A percentile compares a stretch with the other conserved stretches of the same genome.
Conservation (phyloP, 2,888 invertebrate species). For the Meliscaeva auricollis region DNA sequence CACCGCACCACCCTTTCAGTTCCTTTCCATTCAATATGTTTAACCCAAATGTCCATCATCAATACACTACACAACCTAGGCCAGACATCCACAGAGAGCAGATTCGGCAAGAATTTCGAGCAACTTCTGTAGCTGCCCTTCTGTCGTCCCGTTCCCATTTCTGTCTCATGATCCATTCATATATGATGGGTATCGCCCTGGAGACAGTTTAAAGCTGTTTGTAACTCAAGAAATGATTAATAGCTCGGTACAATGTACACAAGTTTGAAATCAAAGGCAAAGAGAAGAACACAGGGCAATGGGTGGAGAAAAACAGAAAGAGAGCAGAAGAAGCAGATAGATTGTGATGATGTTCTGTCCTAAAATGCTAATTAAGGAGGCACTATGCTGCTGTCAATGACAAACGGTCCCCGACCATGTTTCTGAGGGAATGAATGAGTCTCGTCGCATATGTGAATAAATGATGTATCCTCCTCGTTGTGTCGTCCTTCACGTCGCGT, state of each 20-base stretch:
- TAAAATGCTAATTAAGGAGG: slow-evolving; percentile 75
- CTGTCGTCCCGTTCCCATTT: neutral
- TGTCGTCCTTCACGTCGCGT: neutral
- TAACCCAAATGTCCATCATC: slow-evolving; percentile 64
- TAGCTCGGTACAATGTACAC: slow-evolving; percentile 66
- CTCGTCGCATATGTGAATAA: slow-evolving; percentile 58
- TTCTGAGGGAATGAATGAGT: slow-evolving; percentile 64
- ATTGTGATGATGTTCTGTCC: slow-evolving; percentile 65
- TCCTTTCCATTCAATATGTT: slow-evolving; percentile 61
- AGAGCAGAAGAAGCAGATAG: slow-evolving; percentile 26
- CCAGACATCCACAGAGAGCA: neutral
- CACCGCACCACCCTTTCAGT: slow-evolving; percentile 11
- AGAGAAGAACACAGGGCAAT: slow-evolving; percentile 19
- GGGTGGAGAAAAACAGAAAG: neutral
- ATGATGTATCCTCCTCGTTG: slow-evolving; percentile 16
- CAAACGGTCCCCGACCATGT: slow-evolving; percentile 67
- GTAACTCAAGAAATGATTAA: slow-evolving; percentile 74
- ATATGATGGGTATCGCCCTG: slow-evolving; percentile 38
- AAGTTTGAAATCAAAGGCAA: slow-evolving; percentile 68
- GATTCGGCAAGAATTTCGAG: slow-evolving; percentile 12
- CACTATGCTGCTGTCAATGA: slow-evolving; percentile 70
- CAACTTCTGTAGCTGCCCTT: neutral
- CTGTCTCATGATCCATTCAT: neutral
- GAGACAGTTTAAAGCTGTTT: slow-evolving; percentile 74
- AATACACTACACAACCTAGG: neutral